Base-by-base conservation (phyloP, 2,888 invertebrate species). In the Chrysomela aeneicollis region DNA sequence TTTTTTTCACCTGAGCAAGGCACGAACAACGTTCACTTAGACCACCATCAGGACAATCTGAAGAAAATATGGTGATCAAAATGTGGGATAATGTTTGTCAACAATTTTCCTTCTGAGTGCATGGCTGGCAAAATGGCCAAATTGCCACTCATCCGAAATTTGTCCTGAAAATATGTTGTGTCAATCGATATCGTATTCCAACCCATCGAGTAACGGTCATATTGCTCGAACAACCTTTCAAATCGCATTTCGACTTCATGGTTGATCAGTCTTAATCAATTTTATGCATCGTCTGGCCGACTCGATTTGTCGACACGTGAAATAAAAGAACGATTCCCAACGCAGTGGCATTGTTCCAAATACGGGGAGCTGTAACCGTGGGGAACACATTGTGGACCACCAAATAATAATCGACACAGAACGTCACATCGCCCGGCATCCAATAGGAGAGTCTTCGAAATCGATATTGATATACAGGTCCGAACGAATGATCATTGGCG, bases 271-370 rank as follows among this genome's bases (percentile, higher is more conserved):
- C 15, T 42, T 42, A 4, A 42, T 42, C n/a, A 12, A 42, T 42
- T 15, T 15, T 15, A 42, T 42, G 42, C 42, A 42, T 42, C 42
- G 42, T 42, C 42, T 15, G 42, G 42, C 12, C 15, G n/a, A 35
- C 35, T 35, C 35, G 35, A 15, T 42, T 42, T 8, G 4, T 42
- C 42, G 3, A 42, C 35, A 35, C 15, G 42, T 42, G 42, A 3
- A 42, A 42, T 42, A 15, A 42, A 42, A 42, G 15, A 42, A 42
- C 12, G 42, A 42, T 42, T 42, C n/a, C 42, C 42, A 42, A 15
- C 42, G 12, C 15, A 15, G n/a, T 42, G 42, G 42, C 42, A 42
- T 42, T 42, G 42, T 42, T 42, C 42, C 42, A 42, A 42, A 42
- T 42, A 15, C 42, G 42, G 2, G 1, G 35, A n/a, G 4, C 10